Evolutionary conservation across 2,113 vertebrate genomes (phyloP).

Genomic region (Oryzias curvinotus): DNA sequence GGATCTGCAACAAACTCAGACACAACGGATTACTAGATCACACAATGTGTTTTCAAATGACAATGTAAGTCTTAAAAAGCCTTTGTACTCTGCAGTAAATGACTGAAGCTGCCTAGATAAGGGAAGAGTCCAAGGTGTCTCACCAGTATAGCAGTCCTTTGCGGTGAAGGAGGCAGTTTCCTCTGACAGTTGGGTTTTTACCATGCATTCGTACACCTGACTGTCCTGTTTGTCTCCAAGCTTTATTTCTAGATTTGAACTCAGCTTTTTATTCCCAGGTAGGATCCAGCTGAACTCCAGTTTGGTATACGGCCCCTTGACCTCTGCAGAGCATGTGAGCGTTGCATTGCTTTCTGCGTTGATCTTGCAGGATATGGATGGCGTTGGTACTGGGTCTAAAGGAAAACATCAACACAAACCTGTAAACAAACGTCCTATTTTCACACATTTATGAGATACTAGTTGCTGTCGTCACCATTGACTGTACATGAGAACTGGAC

Average conservation of each 20-base stretch:
- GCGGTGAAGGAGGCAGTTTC: conserved; percentile 32
- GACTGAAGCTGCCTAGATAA: background rate
- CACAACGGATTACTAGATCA: too few relatives aligned
- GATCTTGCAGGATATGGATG: conserved; percentile 53
- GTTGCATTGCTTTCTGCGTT: background rate
- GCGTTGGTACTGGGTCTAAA: conserved; percentile 42
- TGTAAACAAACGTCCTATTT: background rate
- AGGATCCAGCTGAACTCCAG: conserved; percentile 38
- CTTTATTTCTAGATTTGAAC: conserved; percentile 21
- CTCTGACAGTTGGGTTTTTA: conserved; percentile 38
- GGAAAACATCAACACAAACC: background rate
- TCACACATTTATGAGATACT: background rate
- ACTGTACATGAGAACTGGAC: too few relatives aligned
- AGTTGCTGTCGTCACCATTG: background rate
- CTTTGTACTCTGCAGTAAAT: too few relatives aligned
- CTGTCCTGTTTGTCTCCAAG: conserved; percentile 19
- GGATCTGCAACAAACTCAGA: too few relatives aligned
- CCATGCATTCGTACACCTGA: conserved; percentile 35
- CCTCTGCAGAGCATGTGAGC: conserved; percentile 44
- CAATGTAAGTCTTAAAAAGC: too few relatives aligned
- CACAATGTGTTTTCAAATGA: too few relatives aligned
- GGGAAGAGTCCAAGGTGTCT: background rate
- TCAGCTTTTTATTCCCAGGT: background rate
- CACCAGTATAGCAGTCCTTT: conserved; percentile 60
- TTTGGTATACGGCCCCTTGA: background rate